phyloP scores from a whole-genome alignment of 1,140 invertebrate genomes.

The Tigriopus japonicus region DNA sequence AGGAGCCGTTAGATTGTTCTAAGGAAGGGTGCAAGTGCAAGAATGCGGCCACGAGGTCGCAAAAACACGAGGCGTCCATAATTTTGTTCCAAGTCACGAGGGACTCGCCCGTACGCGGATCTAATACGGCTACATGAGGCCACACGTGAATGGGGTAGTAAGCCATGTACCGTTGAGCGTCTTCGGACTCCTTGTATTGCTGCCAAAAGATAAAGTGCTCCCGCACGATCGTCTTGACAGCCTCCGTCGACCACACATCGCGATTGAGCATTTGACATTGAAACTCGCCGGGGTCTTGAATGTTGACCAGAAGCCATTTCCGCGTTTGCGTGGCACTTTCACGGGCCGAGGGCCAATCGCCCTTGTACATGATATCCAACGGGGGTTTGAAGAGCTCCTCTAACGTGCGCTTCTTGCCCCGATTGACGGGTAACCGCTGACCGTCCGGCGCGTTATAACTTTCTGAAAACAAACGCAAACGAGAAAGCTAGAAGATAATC shows the following conservation, averaged over 20 bases:
- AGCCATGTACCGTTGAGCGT: constrained; percentile 44
- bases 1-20: neutral
- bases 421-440: constrained; percentile 21
- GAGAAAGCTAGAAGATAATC: constrained; percentile 10
- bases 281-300: constrained; percentile 55
- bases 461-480: constrained; percentile 25
- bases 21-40: constrained; percentile 15
- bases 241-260: constrained; percentile 50
- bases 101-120: constrained; percentile 47
- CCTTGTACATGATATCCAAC: constrained; percentile 45
- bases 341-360: constrained; percentile 42
- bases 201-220: constrained; percentile 62
- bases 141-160: constrained; percentile 46
- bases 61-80: constrained; percentile 31
- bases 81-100: constrained; percentile 32
- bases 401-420: constrained; percentile 35
- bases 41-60: constrained; percentile 27
- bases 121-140: constrained; percentile 51
- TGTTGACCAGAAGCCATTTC: constrained; percentile 54
- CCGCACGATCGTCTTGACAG: constrained; percentile 42
- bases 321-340: constrained; percentile 38
- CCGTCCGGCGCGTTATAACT: constrained; percentile 31
- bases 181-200: constrained; percentile 44
- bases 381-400: constrained; percentile 56
- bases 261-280: constrained; percentile 43